These are phyloP conservation scores for Plodia interpunctella DNA, from an alignment of 1,140 invertebrate species.

Conservation along the genomic window DNA sequence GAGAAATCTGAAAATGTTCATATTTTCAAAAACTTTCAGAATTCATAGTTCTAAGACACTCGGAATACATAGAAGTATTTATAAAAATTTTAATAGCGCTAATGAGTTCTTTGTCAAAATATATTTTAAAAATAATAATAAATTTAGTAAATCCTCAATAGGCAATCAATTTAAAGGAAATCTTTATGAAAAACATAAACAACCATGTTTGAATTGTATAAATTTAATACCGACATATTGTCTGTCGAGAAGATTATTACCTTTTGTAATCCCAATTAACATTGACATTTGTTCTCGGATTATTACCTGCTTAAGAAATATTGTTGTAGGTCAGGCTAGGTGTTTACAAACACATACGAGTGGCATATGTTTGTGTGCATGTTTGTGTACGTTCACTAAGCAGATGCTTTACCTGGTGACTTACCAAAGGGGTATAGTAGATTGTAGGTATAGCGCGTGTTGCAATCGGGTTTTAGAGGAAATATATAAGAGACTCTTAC, in stretches of 20 bases:
- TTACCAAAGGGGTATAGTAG: constrained; percentile 31
- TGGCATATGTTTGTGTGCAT: constrained; percentile 19
- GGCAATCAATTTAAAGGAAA: too few species aligned
- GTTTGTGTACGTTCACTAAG: constrained; percentile 25
- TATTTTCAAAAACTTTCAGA: too few species aligned
- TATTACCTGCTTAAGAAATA: constrained; percentile 44
- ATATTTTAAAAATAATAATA: too few species aligned
- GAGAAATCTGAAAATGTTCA: too few species aligned
- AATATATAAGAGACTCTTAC: constrained; percentile 68
- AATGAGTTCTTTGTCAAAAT: too few species aligned
- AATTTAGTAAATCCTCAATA: too few species aligned
- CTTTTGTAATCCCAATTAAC: constrained; percentile 55
- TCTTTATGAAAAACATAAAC: too few species aligned
- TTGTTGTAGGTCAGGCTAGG: constrained; percentile 41
- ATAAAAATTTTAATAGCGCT: too few species aligned
- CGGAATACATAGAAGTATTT: too few species aligned
- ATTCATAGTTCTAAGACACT: too few species aligned
- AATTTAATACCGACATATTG: constrained; percentile 22
- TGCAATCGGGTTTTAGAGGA: constrained; percentile 66
- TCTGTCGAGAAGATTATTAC: constrained; percentile 25
- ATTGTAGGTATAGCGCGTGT: constrained; percentile 36
- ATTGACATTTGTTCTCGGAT: constrained; percentile 56
- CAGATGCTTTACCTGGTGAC: constrained; percentile 34
- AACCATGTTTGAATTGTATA: constrained; percentile 8
- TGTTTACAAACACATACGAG: constrained; percentile 40